Conservation (phyloP, 2,113 vertebrate genomes). For the Poeciliopsis prolifica region DNA sequence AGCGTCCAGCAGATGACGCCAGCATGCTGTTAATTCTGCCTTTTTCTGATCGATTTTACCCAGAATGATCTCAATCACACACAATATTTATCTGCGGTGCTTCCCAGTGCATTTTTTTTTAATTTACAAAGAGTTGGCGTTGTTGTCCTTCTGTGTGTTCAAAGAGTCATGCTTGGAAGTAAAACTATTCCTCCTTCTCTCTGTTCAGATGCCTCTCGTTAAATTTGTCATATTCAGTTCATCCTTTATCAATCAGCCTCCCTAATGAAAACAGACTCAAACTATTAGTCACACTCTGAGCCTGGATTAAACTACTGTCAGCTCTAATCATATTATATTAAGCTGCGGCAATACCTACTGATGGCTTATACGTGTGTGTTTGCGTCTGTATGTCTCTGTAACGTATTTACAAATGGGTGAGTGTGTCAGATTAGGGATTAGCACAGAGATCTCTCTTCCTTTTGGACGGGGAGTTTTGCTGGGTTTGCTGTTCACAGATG, state of each 20-base stretch:
- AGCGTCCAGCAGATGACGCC: conserved; percentile 62
- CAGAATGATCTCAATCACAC: background rate
- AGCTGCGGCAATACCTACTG: conserved; percentile 5
- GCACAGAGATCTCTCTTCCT: conserved; percentile 13
- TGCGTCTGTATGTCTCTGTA: conserved; percentile 2
- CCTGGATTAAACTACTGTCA: conserved; percentile 41
- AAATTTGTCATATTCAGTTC: conserved; percentile 14
- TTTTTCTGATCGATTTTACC: background rate
- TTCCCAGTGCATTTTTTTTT: background rate
- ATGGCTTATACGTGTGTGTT: conserved; percentile 5
- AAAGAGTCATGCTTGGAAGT: background rate
- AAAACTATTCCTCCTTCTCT: conserved; percentile 2
- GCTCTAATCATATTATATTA: conserved; percentile 38
- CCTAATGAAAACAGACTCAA: conserved; percentile 42
- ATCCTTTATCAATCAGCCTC: conserved; percentile 20
- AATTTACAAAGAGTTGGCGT: conserved; percentile 4
- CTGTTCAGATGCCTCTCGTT: conserved; percentile 15
- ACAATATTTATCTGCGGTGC: background rate
- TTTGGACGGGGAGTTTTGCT: conserved; percentile 6
- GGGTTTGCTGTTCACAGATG: conserved; percentile 31
- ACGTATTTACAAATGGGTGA: conserved; percentile 1
- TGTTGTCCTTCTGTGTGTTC: conserved; percentile 7
- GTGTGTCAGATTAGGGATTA: conserved; percentile 23
- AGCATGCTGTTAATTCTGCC: conserved; percentile 30
- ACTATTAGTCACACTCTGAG: conserved; percentile 21